A percentile compares a stretch with the other conserved stretches of the same genome.
These are phyloP conservation scores for Karalla daura DNA, from an alignment of 2,797 vertebrate genomes.

Conservation along the genomic window DNA sequence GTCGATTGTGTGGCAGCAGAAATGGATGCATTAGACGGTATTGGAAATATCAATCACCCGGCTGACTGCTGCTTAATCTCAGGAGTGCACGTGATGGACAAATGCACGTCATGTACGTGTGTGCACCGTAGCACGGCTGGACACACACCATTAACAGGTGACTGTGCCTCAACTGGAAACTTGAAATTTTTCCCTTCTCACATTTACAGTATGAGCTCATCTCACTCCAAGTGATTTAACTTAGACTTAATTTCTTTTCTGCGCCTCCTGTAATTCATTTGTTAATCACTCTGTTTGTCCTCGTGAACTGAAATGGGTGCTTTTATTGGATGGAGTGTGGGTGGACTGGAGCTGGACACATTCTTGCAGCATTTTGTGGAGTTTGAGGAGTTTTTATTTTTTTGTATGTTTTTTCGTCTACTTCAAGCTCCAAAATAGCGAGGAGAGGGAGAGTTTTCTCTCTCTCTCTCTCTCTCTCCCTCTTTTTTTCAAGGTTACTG, in stretches of 20 bases:
- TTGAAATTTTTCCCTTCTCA: slow-evolving; percentile 8
- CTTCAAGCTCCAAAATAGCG: slow-evolving; percentile 31
- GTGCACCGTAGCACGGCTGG: background rate
- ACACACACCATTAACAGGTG: slow-evolving; percentile 57
- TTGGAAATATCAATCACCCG: slow-evolving; percentile 73
- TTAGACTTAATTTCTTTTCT: slow-evolving; percentile 7
- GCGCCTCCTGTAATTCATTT: slow-evolving; percentile 15
- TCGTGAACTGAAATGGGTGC: slow-evolving; percentile 25
- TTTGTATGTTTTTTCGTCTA: background rate
- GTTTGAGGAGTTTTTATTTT: slow-evolving; percentile 25
- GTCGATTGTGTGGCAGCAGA: slow-evolving; percentile 64
- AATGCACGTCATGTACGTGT: slow-evolving; percentile 14
- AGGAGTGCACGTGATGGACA: slow-evolving; percentile 35
- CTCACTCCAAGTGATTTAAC: slow-evolving; percentile 8
- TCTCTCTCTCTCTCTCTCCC: too few relatives aligned
- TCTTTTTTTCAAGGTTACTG: slow-evolving; percentile 66
- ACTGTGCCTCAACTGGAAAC: slow-evolving; percentile 52
- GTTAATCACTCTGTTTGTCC: slow-evolving; percentile 4
- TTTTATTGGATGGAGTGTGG: slow-evolving; percentile 43
- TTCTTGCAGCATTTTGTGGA: slow-evolving; percentile 35
- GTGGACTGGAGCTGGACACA: slow-evolving; percentile 47
- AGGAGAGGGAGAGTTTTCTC: slow-evolving; percentile 14
- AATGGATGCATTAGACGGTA: slow-evolving; percentile 71
- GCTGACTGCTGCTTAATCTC: slow-evolving; percentile 53
- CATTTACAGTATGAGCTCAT: slow-evolving; percentile 29